A percentile compares a stretch with the other conserved stretches of the same genome.
These are phyloP conservation scores for Helicoverpa assulta DNA, from an alignment of 2,888 invertebrate species.

Conservation along the genomic window DNA sequence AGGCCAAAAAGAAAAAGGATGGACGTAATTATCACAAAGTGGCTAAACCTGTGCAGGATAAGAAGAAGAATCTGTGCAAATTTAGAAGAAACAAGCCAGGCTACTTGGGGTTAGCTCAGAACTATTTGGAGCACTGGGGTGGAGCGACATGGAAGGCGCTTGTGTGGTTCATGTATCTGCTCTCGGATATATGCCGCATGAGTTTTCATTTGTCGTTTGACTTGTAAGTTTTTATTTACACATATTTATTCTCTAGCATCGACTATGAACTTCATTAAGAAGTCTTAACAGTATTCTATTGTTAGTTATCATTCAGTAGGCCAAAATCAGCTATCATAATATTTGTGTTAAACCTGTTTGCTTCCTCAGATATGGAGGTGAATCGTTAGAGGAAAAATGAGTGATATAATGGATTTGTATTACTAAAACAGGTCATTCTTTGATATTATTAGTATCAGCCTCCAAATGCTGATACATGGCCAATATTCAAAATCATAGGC, in stretches of 20 bases:
- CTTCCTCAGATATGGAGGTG: background rate
- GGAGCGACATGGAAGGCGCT: slow-evolving; percentile 91
- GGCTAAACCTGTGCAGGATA: slow-evolving; percentile 80
- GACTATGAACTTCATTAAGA: background rate
- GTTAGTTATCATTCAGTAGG: no score
- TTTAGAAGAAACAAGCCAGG: slow-evolving; percentile 82
- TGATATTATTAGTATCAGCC: background rate
- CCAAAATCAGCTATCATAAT: background rate
- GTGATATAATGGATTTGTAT: background rate
- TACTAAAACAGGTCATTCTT: background rate
- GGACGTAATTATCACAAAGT: slow-evolving; percentile 79
- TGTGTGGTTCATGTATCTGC: slow-evolving; percentile 94
- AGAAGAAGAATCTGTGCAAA: slow-evolving; percentile 87
- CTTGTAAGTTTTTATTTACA: slow-evolving; percentile 89
- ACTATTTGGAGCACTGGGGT: slow-evolving; percentile 89
- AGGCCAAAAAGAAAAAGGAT: slow-evolving; percentile 87
- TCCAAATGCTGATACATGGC: background rate
- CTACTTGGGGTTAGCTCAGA: slow-evolving; percentile 84
- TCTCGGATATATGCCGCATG: slow-evolving; percentile 95
- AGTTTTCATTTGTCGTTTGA: slow-evolving; percentile 93
- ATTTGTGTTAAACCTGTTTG: background rate
- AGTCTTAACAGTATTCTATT: no score
- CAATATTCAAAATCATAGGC: background rate
- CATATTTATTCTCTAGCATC: background rate
- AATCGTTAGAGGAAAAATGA: background rate